These are phyloP conservation scores for Cyprinodon diabolis DNA, from an alignment of 2,797 vertebrate species.

Conservation along the genomic window DNA sequence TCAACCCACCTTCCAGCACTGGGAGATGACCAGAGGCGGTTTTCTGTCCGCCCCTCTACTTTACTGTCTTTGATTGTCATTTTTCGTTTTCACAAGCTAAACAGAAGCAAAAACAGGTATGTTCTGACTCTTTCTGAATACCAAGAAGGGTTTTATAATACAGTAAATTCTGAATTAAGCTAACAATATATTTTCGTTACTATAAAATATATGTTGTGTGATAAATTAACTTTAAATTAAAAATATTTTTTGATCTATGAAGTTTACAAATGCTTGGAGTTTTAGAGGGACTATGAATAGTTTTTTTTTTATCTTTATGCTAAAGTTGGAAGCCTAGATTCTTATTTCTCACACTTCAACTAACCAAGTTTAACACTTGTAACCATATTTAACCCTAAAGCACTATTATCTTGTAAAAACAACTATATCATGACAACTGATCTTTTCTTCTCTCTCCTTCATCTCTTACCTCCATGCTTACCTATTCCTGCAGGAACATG, in stretches of 20 bases:
- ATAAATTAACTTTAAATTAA: background rate
- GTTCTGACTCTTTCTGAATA: conserved; percentile 49
- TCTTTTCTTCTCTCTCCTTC: conserved; percentile 12
- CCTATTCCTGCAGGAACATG: conserved; percentile 82
- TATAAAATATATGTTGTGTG: background rate
- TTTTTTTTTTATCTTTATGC: background rate
- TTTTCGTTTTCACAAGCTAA: conserved; percentile 90
- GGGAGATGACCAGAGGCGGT: background rate
- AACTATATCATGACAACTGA: conserved; percentile 7
- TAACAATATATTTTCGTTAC: background rate
- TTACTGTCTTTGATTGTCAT: conserved; percentile 64
- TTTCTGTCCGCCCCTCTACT: conserved; percentile 8
- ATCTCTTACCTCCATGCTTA: conserved; percentile 23
- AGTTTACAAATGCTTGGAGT: background rate
- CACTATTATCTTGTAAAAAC: conserved; percentile 1
- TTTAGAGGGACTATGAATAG: background rate
- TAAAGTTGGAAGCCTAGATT: background rate
- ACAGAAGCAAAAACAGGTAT: conserved; percentile 98
- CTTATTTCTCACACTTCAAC: background rate
- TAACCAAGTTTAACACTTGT: no score
- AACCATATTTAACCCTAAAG: background rate
- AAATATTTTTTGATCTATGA: background rate
- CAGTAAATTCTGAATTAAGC: background rate
- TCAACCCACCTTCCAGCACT: conserved; percentile 10
- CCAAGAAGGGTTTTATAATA: conserved; percentile 10